Conservation (phyloP, 2,113 vertebrate species). For the Ochotona princeps region DNA sequence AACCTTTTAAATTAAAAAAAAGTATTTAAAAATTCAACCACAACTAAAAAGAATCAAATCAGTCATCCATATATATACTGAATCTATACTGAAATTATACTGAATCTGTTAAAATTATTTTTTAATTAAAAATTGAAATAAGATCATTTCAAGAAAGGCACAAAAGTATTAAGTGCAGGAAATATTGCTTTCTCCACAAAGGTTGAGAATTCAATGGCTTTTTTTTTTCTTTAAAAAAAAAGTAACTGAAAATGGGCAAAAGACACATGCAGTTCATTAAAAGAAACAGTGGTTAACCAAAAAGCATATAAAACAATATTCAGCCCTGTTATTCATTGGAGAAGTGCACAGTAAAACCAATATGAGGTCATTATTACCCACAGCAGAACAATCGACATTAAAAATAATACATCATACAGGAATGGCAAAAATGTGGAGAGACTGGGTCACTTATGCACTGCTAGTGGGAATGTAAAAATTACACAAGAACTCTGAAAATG, state of each 20-base stretch:
- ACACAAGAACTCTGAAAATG: background rate
- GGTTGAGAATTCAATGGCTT: background rate
- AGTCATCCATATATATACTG: too few relatives aligned
- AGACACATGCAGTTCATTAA: background rate
- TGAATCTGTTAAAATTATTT: too few relatives aligned
- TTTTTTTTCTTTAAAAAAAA: background rate
- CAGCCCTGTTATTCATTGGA: background rate
- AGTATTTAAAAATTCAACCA: too few relatives aligned
- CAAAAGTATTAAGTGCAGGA: conserved; percentile 5
- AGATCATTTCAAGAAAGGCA: background rate
- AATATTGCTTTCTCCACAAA: background rate
- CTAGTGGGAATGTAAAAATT: background rate
- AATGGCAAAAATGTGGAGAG: background rate
- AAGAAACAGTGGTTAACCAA: background rate
- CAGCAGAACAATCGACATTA: background rate
- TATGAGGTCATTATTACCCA: background rate
- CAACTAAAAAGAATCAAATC: too few relatives aligned
- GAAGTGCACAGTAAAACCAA: background rate
- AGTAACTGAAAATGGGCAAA: background rate
- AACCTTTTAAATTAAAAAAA: too few relatives aligned
- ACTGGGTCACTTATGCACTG: background rate
- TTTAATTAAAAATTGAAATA: too few relatives aligned
- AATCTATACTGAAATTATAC: too few relatives aligned
- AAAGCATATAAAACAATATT: background rate
- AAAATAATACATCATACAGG: conserved; percentile 5